Evolutionary conservation across 2,113 vertebrate species (phyloP).

Genomic region (Arizona elegans): DNA sequence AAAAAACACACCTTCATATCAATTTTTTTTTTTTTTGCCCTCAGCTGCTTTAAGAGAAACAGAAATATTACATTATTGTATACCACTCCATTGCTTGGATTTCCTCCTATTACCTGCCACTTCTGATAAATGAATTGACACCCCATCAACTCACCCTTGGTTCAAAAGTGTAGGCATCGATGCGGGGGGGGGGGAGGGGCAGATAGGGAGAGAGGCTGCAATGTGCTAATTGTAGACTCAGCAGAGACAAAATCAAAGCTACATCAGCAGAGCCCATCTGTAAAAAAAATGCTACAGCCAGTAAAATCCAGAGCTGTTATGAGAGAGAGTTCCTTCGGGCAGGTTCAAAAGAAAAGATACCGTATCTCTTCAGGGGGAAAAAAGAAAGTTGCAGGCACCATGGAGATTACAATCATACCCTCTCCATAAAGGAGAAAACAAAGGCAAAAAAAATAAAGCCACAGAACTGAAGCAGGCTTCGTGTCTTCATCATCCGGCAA

Average conservation of each 20-base stretch:
- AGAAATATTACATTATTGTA: neutral
- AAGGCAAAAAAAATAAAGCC: neutral
- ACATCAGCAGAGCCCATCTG: neutral
- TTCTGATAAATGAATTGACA: neutral
- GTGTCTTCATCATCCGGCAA: neutral
- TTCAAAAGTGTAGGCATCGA: neutral
- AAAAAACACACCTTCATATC: neutral
- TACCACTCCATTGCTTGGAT: neutral
- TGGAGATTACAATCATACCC: neutral
- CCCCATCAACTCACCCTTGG: neutral
- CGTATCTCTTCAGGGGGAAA: neutral
- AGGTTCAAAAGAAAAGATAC: neutral
- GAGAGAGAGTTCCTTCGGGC: neutral
- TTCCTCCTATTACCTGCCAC: neutral
- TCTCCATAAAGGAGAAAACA: neutral
- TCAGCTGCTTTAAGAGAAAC: neutral
- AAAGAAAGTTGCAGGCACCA: neutral
- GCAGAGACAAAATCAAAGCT: neutral
- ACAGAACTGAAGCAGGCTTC: neutral
- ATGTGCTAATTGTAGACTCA: neutral
- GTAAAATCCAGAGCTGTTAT: neutral
- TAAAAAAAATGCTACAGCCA: neutral
- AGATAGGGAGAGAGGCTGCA: neutral
- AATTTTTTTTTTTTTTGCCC: neutral
- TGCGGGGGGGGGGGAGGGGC: neutral